Evolutionary conservation across 35 echinoderm and acorn worm genomes (phyloP), one percentile per base, ranked within the genome.

Genomic region (Lytechinus pictus): DNA sequence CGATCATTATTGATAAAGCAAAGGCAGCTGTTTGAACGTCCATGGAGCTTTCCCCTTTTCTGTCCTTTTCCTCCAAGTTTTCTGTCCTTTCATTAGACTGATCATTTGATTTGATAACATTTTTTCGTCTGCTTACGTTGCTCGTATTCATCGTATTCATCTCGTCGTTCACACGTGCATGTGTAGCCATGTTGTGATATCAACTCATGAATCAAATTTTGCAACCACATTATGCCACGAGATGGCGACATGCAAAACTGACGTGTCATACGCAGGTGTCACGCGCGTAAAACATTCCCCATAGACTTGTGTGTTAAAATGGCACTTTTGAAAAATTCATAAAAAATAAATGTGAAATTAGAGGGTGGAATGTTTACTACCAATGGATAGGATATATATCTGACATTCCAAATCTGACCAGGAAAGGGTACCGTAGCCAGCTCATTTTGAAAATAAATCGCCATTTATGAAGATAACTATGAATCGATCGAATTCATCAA

Each of bases 101-200:
- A 79, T 24, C 19, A n/a, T 79, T 79, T 79, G 66, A 79, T 79
- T 79, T 79, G 19, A 3, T 24, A n/a, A 79, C 66, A 5, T 24
- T 6, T 79, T 90, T 90, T 90, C 88, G 88, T 90, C 28, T 90
- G 88, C 88, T 90, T 52, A 54, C 88, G 52, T 90, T 90, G 66
- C 66, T 79, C 4, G 66, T 24, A 24, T 24, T 6, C 4, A 7
- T 5, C 0, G 19, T 0, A 72, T n/a, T n/a, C 19, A 24, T 79
- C 14, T 16, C 66, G 4, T 44, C 33, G n/a, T n/a, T n/a, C n/a
- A n/a, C n/a, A n/a, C n/a, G n/a, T 44, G 33, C 33, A 44, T 24
- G 66, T 79, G 66, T 24, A 79, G 66, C 66, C 66, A 79, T 79
- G 4, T 79, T 79, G 66, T 13, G 13, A 79, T 44, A 79, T 79